phyloP scores from a whole-genome alignment of 2,113 vertebrate species.

The Martes martes region DNA sequence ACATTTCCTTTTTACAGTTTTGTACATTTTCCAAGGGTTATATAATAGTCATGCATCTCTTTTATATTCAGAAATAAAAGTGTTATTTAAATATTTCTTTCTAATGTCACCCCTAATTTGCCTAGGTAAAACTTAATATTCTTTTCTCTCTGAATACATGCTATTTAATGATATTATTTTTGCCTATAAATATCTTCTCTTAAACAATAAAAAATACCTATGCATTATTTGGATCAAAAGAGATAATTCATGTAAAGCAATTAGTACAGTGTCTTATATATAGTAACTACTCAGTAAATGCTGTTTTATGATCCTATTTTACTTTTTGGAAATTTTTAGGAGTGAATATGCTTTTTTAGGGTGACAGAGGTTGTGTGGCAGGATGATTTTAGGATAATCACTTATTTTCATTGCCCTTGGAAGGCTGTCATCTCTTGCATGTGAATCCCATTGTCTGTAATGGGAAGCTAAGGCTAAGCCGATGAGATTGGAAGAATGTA shows the following conservation, averaged over 20 bases:
- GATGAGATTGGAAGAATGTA: background rate
- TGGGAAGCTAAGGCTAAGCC: background rate
- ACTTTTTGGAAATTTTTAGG: background rate
- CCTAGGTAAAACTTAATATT: background rate
- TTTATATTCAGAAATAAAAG: constrained; percentile 29
- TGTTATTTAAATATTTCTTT: constrained; percentile 24
- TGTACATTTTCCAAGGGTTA: background rate
- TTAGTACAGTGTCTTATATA: background rate
- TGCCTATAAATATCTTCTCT: background rate
- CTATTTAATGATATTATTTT: background rate
- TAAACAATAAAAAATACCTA: background rate
- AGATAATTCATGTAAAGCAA: background rate
- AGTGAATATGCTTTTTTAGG: background rate
- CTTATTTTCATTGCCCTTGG: background rate
- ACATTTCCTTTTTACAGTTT: background rate
- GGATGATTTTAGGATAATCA: background rate
- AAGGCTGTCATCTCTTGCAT: background rate
- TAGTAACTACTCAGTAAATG: background rate
- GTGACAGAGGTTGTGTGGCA: background rate
- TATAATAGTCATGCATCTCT: background rate
- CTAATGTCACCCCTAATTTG: background rate
- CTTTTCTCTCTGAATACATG: background rate
- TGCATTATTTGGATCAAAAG: background rate
- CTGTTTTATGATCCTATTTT: background rate
- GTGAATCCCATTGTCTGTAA: background rate